These are phyloP conservation scores for Toxonevra muliebris DNA, from an alignment of 2,888 invertebrate species.

Conservation along the genomic window DNA sequence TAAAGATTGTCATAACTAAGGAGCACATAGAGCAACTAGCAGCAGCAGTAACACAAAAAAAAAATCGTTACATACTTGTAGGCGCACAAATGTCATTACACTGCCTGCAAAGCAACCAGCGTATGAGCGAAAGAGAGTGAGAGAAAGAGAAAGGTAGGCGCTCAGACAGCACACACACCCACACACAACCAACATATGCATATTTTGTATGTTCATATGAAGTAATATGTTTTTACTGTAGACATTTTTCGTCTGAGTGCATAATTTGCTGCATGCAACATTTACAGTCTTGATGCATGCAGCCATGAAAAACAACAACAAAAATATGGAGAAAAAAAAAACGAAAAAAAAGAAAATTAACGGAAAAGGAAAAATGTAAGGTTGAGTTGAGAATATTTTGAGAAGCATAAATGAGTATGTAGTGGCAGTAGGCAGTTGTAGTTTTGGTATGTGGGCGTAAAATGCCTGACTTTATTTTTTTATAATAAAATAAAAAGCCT, in stretches of 20 bases:
- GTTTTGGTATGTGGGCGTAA: background rate
- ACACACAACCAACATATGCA: background rate
- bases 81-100: conserved; percentile 24
- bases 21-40: background rate
- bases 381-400: too few relatives aligned
- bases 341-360: conserved; percentile 12
- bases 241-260: conserved; percentile 51
- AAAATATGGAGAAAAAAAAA: conserved; percentile 20
- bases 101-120: conserved; percentile 20
- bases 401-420: too few relatives aligned
- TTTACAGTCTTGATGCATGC: conserved; percentile 35
- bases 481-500: too few relatives aligned
- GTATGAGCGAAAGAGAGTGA: background rate
- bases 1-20: background rate
- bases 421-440: background rate
- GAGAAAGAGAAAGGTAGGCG: too few relatives aligned
- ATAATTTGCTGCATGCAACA: conserved; percentile 59
- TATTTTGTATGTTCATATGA: conserved; percentile 4
- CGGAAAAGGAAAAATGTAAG: background rate
- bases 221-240: conserved; percentile 11
- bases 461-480: background rate
- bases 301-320: background rate
- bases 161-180: conserved; percentile 8
- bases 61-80: conserved; percentile 21
- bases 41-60: background rate